Evolutionary conservation across 2,797 vertebrate genomes (phyloP).

Genomic region (Alca torda): DNA sequence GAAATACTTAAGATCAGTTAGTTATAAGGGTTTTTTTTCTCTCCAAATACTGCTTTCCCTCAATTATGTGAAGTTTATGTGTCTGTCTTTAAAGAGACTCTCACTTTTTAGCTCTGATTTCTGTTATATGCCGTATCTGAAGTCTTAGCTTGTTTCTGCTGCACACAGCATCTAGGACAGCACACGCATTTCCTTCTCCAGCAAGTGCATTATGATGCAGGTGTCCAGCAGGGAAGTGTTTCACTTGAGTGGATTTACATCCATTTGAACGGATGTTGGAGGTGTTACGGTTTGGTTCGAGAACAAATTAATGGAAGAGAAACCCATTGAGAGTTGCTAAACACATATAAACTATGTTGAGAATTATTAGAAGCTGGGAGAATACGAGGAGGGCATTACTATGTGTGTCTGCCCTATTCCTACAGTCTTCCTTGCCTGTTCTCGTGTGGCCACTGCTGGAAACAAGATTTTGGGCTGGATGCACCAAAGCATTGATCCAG

Average conservation of each 20-base stretch:
- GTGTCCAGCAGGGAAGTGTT: neutral
- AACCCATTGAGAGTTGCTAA: neutral
- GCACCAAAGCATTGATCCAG: neutral
- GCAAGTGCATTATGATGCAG: neutral
- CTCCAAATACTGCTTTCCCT: neutral
- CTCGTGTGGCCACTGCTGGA: neutral
- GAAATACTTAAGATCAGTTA: neutral
- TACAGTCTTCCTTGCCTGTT: neutral
- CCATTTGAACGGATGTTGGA: neutral
- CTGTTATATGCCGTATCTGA: neutral
- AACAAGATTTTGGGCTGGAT: neutral
- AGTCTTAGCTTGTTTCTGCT: neutral
- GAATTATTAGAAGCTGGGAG: neutral
- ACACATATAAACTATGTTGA: neutral
- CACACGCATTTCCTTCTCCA: neutral
- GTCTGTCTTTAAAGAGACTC: neutral
- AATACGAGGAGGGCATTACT: neutral
- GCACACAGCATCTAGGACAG: neutral
- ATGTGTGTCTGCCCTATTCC: neutral
- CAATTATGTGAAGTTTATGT: neutral
- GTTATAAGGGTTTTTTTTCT: fast-evolving
- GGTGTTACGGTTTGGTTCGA: neutral
- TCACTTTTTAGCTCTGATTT: neutral
- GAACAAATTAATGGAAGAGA: neutral
- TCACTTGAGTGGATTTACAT: neutral